Conservation (phyloP, 1,140 invertebrate genomes). For the Drosophila tristis region DNA sequence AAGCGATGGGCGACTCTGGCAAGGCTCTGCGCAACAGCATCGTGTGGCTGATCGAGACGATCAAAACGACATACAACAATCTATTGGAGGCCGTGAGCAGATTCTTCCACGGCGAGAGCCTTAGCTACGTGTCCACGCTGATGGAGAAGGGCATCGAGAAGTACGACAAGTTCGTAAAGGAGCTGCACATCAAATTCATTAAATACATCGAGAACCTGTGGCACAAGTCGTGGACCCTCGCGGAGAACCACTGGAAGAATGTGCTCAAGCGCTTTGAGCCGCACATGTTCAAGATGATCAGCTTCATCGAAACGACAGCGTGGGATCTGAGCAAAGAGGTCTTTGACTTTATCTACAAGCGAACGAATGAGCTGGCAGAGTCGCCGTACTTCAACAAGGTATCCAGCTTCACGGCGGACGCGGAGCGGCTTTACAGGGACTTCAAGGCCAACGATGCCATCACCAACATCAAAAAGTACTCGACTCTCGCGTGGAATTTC, state of each 20-base stretch:
- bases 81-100: slow-evolving; percentile 88
- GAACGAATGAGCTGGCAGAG: slow-evolving; percentile 90
- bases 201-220: slow-evolving; percentile 90
- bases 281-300: slow-evolving; percentile 89
- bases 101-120: slow-evolving; percentile 89
- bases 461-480: slow-evolving; percentile 91
- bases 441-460: slow-evolving; percentile 89
- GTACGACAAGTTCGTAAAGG: slow-evolving; percentile 91
- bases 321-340: slow-evolving; percentile 90
- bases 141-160: slow-evolving; percentile 89
- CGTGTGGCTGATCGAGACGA: slow-evolving; percentile 89
- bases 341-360: slow-evolving; percentile 91
- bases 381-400: slow-evolving; percentile 92
- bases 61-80: slow-evolving; percentile 89
- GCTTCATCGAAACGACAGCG: slow-evolving; percentile 89
- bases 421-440: slow-evolving; percentile 91
- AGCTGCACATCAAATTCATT: slow-evolving; percentile 90
- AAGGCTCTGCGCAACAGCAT: slow-evolving; percentile 90
- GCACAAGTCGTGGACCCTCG: slow-evolving; percentile 86
- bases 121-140: slow-evolving; percentile 88
- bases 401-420: slow-evolving; percentile 91
- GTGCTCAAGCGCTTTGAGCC: slow-evolving; percentile 90
- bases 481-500: slow-evolving; percentile 87
- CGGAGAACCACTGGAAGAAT: slow-evolving; percentile 89
- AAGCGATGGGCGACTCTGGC: slow-evolving; percentile 92